Conservation (phyloP, 2,888 invertebrate species). For the Hemistola chrysoprasaria region DNA sequence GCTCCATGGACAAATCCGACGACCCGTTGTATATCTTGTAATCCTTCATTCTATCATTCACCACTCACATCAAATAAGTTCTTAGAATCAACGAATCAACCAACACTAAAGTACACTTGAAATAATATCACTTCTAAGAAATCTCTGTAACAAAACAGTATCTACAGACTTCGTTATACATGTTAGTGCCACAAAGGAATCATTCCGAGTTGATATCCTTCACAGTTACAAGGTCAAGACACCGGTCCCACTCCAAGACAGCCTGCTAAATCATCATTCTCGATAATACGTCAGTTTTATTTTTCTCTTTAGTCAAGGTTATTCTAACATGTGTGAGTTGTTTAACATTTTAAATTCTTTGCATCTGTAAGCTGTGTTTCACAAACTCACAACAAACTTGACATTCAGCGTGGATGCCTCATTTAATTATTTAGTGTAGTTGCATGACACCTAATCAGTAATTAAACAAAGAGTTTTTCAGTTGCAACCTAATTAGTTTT, state of each 20-base stretch:
- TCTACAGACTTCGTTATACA: constrained; percentile 22
- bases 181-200: constrained; percentile 55
- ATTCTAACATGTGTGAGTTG: not conserved
- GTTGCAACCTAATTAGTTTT: not conserved
- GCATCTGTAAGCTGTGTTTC: too few species aligned
- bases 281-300: constrained; percentile 8
- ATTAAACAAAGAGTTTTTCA: not conserved
- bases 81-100: constrained; percentile 20
- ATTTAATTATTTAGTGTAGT: too few species aligned
- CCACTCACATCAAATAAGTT: constrained; percentile 34
- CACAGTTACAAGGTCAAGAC: constrained; percentile 67
- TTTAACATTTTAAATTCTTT: too few species aligned
- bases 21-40: constrained; percentile 56
- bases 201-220: constrained; percentile 66
- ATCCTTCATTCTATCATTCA: constrained; percentile 57
- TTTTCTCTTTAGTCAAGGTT: not conserved
- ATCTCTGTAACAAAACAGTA: constrained; percentile 22
- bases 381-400: too few species aligned
- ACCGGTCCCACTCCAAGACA: constrained; percentile 34
- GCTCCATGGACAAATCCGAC: constrained; percentile 35
- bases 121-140: constrained; percentile 12
- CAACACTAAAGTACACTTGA: constrained; percentile 12
- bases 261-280: constrained; percentile 7
- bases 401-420: too few species aligned
- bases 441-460: not conserved